Evolutionary conservation across 2,113 vertebrate species (phyloP), one percentile per base, ranked within the genome.

Genomic region (Cyanocitta stelleri): DNA sequence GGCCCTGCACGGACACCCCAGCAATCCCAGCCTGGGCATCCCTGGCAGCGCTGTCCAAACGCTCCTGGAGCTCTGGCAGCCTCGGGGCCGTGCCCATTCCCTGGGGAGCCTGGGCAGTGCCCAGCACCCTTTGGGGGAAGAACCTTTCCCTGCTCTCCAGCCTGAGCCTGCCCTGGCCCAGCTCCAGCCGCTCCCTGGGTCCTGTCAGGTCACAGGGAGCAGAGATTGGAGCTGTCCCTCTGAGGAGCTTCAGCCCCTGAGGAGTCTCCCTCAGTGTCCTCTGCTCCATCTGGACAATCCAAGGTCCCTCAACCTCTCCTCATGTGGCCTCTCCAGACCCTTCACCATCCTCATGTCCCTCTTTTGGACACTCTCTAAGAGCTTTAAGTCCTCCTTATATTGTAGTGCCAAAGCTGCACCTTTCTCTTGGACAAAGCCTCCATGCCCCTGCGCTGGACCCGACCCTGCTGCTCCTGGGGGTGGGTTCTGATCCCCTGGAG

Each of bases 11-110:
- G 59, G 33, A 6, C 3, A 3, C 85, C 39, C 58, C 37, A 54
- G 0, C 17, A 59, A 2, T 1, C 27, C 68, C 75, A 41, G 1
- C 52, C 77, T 74, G 87, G 6, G 41, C 83, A 67, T 7, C 68
- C 44, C 86, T 88, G n/a, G 58, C 29, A 78, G 55, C 4, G 2
- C 3, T 67, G 44, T 0, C 83, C 72, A 51, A 58, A 52, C 2
- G 39, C 77, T 74, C 77, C 77, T 82, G 77, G 19, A 81, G 87
- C 77, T 82, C 7, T 73, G 85, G 74, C 85, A 79, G 85, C 74
- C 74, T 79, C 49, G 19, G 84, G 85, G 73, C 73, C 4, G 85
- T 62, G 74, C 55, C 85, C 85, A 69, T 52, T 78, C 64, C 85
- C 85, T 79, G 74, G 66, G 85, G 22, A 87, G 63, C 84, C 73